Percentiles rank a stretch among this genome's conserved stretches.
Conservation (phyloP, 2,113 vertebrate species). For the Bos javanicus region DNA sequence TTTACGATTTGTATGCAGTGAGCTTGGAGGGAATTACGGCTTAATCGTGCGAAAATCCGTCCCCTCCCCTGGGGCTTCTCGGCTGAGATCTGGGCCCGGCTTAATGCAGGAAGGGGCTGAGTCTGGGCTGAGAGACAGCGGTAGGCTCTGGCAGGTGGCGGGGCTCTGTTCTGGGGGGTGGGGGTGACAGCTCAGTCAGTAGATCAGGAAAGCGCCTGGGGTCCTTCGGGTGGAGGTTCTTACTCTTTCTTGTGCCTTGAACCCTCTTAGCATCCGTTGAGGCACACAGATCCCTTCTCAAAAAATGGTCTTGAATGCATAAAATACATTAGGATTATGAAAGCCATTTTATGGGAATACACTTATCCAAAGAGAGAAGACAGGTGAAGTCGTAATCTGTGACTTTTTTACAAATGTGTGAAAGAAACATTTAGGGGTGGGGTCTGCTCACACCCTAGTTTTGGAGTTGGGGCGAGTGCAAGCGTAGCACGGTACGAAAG, state of each 20-base stretch:
- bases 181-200: fast-evolving
- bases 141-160: not conserved
- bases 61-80: not conserved
- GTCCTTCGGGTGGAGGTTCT: not conserved
- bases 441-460: fast-evolving
- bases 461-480: not conserved
- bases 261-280: not conserved
- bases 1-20: not conserved
- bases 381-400: fast-evolving
- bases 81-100: not conserved
- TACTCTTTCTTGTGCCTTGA: not conserved
- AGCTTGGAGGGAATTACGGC: not conserved
- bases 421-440: fast-evolving
- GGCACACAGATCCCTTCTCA: not conserved
- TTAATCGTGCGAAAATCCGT: not conserved
- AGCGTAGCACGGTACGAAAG: fast-evolving
- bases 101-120: not conserved
- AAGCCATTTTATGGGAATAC: not conserved
- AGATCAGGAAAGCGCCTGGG: not conserved
- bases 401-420: fast-evolving
- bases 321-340: fast-evolving
- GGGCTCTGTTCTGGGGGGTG: fast-evolving
- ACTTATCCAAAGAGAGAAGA: not conserved
- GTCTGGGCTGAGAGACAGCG: not conserved
- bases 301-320: not conserved